A percentile compares a stretch with the other conserved stretches of the same genome.
Conservation (phyloP, 2,797 vertebrate species). For the Cynopterus sphinx region DNA sequence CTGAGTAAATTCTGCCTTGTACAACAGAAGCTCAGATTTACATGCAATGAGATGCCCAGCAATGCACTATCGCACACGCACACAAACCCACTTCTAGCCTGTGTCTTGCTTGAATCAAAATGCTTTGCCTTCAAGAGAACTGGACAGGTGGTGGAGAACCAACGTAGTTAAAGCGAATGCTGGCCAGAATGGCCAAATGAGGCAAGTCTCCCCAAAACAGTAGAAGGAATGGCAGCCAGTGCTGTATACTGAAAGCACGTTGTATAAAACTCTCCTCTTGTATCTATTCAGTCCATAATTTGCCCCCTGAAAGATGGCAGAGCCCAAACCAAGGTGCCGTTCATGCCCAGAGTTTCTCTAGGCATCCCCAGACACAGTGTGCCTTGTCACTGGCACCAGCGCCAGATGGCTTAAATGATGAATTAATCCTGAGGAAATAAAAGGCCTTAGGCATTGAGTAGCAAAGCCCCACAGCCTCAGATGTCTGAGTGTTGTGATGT, state of each 20-base stretch:
- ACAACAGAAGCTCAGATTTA: not conserved
- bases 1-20: not conserved
- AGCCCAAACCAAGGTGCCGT: not conserved
- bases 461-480: not conserved
- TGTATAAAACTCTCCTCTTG: not conserved
- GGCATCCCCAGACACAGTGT: not conserved
- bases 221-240: not conserved
- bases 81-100: not conserved
- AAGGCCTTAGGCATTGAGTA: not conserved
- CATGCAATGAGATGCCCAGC: not conserved
- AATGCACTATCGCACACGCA: not conserved
- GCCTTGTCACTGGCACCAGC: not conserved
- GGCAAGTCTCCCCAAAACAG: not conserved
- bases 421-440: not conserved
- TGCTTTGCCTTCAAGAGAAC: not conserved
- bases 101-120: not conserved
- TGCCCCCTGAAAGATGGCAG: not conserved
- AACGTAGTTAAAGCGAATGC: not conserved
- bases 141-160: not conserved
- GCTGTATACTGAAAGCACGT: not conserved
- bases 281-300: not conserved
- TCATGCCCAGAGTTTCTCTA: not conserved
- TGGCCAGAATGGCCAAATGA: not conserved
- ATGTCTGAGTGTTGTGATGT: not conserved
- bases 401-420: not conserved